Conservation (phyloP, 2,797 vertebrate species). For the Peromyscus eremicus region DNA sequence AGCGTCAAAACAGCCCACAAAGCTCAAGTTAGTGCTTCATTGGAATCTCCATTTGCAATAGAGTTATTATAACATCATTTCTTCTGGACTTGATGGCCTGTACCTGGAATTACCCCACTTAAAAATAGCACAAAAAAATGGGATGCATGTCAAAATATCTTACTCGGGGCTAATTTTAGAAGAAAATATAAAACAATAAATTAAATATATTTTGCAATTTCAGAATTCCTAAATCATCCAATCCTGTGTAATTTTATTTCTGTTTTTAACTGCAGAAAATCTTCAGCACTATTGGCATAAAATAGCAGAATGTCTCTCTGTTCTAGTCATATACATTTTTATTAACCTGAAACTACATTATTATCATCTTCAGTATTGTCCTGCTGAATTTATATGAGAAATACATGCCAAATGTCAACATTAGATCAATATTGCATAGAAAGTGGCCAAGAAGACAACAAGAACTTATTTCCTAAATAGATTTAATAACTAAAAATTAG, state of each 20-base stretch:
- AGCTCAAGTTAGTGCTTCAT: not conserved
- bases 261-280: not conserved
- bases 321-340: not conserved
- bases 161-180: not conserved
- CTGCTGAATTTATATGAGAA: not conserved
- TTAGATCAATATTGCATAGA: not conserved
- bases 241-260: not conserved
- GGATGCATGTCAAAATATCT: not conserved
- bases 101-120: not conserved
- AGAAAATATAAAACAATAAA: not conserved
- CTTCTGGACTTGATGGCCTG: not conserved
- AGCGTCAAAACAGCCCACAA: constrained; percentile 9
- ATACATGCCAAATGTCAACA: not conserved
- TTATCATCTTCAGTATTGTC: constrained; percentile 4
- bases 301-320: not conserved
- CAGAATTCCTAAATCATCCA: not conserved
- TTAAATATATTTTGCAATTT: not conserved
- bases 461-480: not conserved
- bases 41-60: not conserved
- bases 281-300: not conserved
- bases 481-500: not conserved
- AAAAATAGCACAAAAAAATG: not conserved
- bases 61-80: constrained; percentile 14
- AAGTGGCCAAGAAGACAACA: not conserved
- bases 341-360: not conserved